These are phyloP conservation scores for Artibeus lituratus DNA, from an alignment of 2,797 vertebrate genomes.

Conservation along the genomic window DNA sequence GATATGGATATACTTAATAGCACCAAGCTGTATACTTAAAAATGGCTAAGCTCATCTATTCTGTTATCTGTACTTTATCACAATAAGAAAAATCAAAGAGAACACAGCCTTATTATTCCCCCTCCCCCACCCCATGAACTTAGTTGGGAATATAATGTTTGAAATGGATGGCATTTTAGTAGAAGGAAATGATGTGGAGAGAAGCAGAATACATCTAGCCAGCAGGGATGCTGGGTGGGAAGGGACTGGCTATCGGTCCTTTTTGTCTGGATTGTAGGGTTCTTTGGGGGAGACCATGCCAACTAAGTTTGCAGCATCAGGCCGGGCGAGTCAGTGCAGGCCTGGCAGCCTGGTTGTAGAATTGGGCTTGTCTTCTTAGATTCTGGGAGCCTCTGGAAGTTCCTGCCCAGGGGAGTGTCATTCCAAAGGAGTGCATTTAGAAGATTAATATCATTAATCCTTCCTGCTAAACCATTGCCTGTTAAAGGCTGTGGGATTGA, in stretches of 20 bases:
- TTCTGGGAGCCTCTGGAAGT: constrained; percentile 28
- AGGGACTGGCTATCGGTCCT: neutral
- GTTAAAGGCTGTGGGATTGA: constrained; percentile 19
- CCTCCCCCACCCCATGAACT: neutral
- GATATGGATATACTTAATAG: neutral
- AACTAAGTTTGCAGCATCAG: neutral
- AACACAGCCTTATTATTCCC: neutral
- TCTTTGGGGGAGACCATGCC: neutral
- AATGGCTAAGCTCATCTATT: neutral
- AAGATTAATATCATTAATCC: constrained; percentile 46
- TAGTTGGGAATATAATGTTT: neutral
- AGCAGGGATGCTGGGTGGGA: neutral
- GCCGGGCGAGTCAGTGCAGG: constrained; percentile 15
- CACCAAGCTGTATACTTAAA: neutral
- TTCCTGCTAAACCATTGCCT: constrained; percentile 35
- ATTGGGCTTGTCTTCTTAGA: neutral
- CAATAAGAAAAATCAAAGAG: neutral
- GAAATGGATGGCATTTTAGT: neutral
- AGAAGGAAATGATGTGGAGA: neutral
- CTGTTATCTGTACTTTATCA: neutral
- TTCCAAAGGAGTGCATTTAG: constrained; percentile 31
- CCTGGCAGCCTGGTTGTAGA: neutral
- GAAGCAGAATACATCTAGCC: neutral
- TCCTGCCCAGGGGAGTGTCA: constrained; percentile 35
- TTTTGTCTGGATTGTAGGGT: neutral